These are phyloP conservation scores for Galerucella pusilla DNA, from an alignment of 2,888 invertebrate genomes.

Conservation along the genomic window DNA sequence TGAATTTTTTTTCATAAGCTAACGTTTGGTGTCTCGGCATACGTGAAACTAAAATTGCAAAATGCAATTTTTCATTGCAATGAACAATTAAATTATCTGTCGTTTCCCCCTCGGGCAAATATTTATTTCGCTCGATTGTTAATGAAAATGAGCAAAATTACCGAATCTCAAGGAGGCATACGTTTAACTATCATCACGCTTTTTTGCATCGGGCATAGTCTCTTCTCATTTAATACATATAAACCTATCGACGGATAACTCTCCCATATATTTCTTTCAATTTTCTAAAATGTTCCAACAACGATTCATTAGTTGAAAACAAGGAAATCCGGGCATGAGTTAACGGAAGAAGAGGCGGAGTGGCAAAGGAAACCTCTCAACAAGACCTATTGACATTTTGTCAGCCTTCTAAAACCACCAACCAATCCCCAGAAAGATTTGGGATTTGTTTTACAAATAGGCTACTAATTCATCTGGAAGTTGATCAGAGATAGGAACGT, in stretches of 20 bases:
- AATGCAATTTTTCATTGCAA: too few species aligned
- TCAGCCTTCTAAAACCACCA: conserved; percentile 10
- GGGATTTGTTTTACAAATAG: conserved; percentile 4
- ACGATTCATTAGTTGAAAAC: background rate
- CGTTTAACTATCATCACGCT: too few species aligned
- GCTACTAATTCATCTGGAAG: conserved; percentile 9
- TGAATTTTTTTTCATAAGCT: too few species aligned
- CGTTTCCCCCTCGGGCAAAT: too few species aligned
- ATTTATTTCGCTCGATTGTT: too few species aligned
- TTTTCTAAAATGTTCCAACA: background rate
- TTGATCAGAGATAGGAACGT: background rate
- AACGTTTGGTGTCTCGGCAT: too few species aligned
- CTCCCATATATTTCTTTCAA: conserved; percentile 16
- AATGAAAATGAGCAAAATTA: too few species aligned
- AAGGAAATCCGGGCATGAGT: background rate
- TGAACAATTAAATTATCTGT: too few species aligned
- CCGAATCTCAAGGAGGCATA: too few species aligned
- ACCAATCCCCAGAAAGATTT: background rate
- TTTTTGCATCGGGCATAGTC: too few species aligned
- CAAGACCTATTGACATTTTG: conserved; percentile 16
- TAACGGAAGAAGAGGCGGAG: conserved; percentile 5
- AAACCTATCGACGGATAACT: conserved; percentile 27
- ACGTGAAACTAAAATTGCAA: too few species aligned
- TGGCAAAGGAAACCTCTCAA: conserved; percentile 9
- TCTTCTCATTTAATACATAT: background rate